phyloP scores from a whole-genome alignment of 2,113 vertebrate genomes.

The Plecotus auritus region DNA sequence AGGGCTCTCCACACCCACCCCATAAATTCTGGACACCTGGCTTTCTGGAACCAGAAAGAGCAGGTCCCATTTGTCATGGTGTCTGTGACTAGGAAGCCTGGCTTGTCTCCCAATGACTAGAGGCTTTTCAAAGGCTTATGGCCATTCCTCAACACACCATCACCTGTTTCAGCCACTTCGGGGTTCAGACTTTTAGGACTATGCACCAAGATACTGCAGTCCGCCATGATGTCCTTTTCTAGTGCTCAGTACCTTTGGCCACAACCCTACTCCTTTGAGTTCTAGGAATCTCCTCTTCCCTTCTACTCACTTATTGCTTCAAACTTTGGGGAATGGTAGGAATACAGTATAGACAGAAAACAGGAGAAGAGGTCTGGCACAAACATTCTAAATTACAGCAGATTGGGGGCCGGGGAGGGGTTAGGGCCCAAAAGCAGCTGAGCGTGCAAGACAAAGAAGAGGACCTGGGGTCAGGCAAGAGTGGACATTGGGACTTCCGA shows the following conservation, averaged over 20 bases:
- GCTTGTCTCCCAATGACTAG: background rate
- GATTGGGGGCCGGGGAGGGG: background rate
- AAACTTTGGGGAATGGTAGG: background rate
- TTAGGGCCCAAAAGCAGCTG: rapidly evolving
- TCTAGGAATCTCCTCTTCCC: background rate
- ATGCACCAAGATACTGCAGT: background rate
- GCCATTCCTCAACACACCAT: too few species aligned
- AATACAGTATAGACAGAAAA: background rate
- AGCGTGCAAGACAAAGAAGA: background rate
- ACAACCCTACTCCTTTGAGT: rapidly evolving
- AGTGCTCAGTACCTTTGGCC: background rate
- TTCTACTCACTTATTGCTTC: background rate
- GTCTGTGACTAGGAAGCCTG: background rate
- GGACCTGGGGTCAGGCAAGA: background rate
- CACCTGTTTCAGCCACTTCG: background rate
- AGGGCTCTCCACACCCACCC: background rate
- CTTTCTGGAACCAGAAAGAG: background rate
- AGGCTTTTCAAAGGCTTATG: background rate
- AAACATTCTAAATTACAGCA: background rate
- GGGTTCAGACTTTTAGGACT: background rate
- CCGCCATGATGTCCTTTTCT: background rate
- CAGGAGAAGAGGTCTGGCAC: background rate
- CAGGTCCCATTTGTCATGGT: background rate
- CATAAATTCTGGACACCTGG: background rate
- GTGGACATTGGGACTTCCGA: background rate